Evolutionary conservation across 35 echinoderm and acorn worm species (phyloP), one percentile per base, ranked within the genome.

Genomic region (Apostichopus japonicus): DNA sequence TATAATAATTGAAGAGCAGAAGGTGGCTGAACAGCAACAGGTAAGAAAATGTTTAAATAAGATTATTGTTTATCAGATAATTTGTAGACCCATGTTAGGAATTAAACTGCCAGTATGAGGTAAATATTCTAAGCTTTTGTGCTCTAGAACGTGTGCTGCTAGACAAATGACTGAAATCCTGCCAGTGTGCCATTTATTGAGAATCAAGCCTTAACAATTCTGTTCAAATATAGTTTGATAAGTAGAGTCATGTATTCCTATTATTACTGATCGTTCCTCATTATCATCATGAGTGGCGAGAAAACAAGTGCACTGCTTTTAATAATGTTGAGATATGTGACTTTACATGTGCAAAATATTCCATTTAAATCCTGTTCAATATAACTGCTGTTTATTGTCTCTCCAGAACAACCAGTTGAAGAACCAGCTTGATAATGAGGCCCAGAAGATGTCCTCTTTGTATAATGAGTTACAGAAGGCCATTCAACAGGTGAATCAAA

Each of bases 371-470:
- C 11, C 63, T 10, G 19, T 17, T 11, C 19, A 5, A 55, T 33
- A 4, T 54, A 9, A 11, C 79, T n/a, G 6, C 54, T 84, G 8
- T 84, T 22, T 84, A 21, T 17, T 59, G 54, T 84, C n/a, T 44
- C 33, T 44, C 14, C 81, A 97, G 96, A 92, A 92, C 1, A 93
- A 98, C 57, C 87, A 95, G 77, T 77, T 93, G 62, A 87, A 87
- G 23, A 90, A 91, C 15, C 94, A 95, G 55, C 81, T 94, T 23
- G 94, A 98, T 55, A 91, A 95, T n/a, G 96, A 94, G 72, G 84
- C 87, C 27, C 94, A 98, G 91, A 87, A 83, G 59, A 94, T 91
- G 54, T 56, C 90, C 27, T 91, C 94, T 54, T 77, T 92, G 8
- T 70, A 88, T 56, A 93, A 90, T 72, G 96, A 97, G 52, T 79